Conservation (phyloP, 2,888 invertebrate genomes). For the Sisyra nigra region DNA sequence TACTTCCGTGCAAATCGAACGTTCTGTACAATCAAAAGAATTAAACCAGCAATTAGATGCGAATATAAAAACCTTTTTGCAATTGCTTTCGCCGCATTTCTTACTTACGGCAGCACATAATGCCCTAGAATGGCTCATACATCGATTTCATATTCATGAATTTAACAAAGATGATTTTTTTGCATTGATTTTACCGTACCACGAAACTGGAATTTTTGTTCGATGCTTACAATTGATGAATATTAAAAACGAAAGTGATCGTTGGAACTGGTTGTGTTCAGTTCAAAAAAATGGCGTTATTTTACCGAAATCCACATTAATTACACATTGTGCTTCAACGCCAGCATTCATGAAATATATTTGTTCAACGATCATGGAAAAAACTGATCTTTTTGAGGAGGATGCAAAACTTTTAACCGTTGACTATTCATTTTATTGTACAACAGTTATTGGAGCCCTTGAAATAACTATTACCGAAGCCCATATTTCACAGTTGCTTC, state of each 20-base stretch:
- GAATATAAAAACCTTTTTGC: conserved; percentile 61
- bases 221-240: conserved; percentile 60
- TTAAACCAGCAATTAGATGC: conserved; percentile 61
- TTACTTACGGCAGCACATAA: conserved; percentile 72
- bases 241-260: conserved; percentile 37
- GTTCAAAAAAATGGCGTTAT: conserved; percentile 61
- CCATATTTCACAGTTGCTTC: conserved; percentile 51
- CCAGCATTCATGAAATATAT: conserved; percentile 44
- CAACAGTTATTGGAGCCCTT: conserved; percentile 53
- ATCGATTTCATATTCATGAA: conserved; percentile 74
- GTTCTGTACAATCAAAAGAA: conserved; percentile 57
- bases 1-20: conserved; percentile 61
- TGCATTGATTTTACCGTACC: conserved; percentile 74
- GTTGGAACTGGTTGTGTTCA: conserved; percentile 62
- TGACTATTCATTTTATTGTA: conserved; percentile 66
- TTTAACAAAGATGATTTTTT: conserved; percentile 75
- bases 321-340: conserved; percentile 53
- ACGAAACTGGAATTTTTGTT: conserved; percentile 82
- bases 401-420: conserved; percentile 46
- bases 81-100: conserved; percentile 76
- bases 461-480: conserved; percentile 42
- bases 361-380: conserved; percentile 35
- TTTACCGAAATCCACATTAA: conserved; percentile 51
- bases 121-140: conserved; percentile 89
- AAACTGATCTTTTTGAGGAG: conserved; percentile 40